Conservation (phyloP, 2,113 vertebrate species). For the Mirza zaza region DNA sequence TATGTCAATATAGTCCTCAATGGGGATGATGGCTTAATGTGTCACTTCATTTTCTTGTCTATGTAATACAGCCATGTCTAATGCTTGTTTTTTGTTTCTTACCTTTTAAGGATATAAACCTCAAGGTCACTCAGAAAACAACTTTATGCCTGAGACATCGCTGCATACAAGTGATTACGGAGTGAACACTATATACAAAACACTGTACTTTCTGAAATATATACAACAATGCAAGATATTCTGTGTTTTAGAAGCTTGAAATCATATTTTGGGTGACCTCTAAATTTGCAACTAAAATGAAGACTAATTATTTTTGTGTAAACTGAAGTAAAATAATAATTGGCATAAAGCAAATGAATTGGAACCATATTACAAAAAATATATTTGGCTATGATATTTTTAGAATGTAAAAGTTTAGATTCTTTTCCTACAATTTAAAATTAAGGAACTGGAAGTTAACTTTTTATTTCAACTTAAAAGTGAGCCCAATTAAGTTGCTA, state of each 20-base stretch:
- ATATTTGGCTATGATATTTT: neutral
- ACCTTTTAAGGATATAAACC: neutral
- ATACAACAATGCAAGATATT: neutral
- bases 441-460: neutral
- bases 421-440: neutral
- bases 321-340: neutral
- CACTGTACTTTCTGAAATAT: neutral
- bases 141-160: neutral
- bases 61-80: neutral
- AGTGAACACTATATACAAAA: neutral
- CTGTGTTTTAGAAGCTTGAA: neutral
- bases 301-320: neutral
- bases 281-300: neutral
- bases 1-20: conserved; percentile 63
- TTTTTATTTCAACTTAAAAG: neutral
- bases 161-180: neutral
- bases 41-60: conserved; percentile 45
- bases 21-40: conserved; percentile 3
- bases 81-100: neutral
- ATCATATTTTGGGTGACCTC: neutral
- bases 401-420: neutral
- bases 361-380: neutral
- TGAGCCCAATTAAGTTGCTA: neutral
- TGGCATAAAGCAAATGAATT: neutral
- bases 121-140: conserved; percentile 29